Base-by-base conservation (phyloP, 2,797 vertebrate genomes). In the Sebastiscus tertius region DNA sequence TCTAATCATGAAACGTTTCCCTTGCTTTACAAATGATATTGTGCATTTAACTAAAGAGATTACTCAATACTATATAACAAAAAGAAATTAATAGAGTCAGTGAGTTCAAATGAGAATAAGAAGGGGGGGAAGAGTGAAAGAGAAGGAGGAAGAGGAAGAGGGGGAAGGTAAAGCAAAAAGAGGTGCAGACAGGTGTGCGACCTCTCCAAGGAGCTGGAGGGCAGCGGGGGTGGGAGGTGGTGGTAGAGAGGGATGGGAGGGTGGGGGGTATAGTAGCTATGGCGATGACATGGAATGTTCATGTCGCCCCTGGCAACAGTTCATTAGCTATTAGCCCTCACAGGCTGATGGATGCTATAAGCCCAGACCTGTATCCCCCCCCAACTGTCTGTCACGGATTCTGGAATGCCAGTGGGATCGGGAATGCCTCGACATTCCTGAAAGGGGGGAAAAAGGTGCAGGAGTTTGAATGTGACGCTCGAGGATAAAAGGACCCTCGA, bases 151-250 rank as follows among this genome's bases (percentile, higher is more conserved):
- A 14, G 24, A 5, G 2, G 29, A 9, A 14, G 24, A 4, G 2
- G 29, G 39, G 31, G 61, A 10, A 16, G 56, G 63, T 49, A 42
- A 87, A 63, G 67, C 84, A 86, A 88, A 77, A 70, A 31, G 71
- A 90, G 85, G 90, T 81, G 88, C 83, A 89, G 90, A 91, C 93
- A 94, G 94, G 94, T 95, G 94, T 88, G 88, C 24, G 87, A 92
- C 91, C 91, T 89, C 76, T 73, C 65, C 13, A 5, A 76, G 74
- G 77, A 81, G 86, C 84, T 74, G 67, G 27, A 70, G 85, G 90
- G 87, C 75, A 77, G 52, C 5, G 27, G 75, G 80, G 60, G 67
- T 8, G 4, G 75, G 54, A 18, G 75, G 75, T 20, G 61, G 71
- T 8, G 62, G 77, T 56, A 24, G 52, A 54, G 11, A 42, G 16